phyloP scores from a whole-genome alignment of 2,888 invertebrate species.

The Xylophagus ater region DNA sequence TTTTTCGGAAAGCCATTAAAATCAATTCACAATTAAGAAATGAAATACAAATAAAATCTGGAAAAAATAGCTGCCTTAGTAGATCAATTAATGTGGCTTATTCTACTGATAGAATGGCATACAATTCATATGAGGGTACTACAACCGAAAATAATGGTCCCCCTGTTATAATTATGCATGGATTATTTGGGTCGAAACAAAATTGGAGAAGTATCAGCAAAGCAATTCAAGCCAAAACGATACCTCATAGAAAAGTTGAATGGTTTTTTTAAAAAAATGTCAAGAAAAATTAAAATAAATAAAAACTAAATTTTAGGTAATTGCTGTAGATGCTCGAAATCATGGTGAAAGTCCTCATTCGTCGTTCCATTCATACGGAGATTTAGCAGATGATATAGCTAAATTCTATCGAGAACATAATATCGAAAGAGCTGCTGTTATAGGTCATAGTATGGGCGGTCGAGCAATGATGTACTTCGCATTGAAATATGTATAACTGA shows the following conservation, averaged over 20 bases:
- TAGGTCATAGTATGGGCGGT: constrained; percentile 98
- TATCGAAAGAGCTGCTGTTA: constrained; percentile 52
- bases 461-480: constrained; percentile 78
- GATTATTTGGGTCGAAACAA: constrained; percentile 72
- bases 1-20: no score
- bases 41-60: no score
- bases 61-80: no score
- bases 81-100: no score
- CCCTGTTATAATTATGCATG: constrained; percentile 79
- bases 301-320: constrained; percentile 41
- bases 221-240: constrained; percentile 45
- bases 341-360: constrained; percentile 89
- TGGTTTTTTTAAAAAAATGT: neutral
- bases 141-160: constrained; percentile 32
- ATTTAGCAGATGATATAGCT: constrained; percentile 63
- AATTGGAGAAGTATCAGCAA: constrained; percentile 80
- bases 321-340: constrained; percentile 81
- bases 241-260: constrained; percentile 51
- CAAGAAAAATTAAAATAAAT: neutral
- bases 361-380: constrained; percentile 56
- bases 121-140: no score
- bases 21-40: no score
- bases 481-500: constrained; percentile 48
- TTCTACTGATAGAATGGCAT: no score
- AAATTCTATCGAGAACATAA: constrained; percentile 51